Conservation (phyloP, 2,113 vertebrate species). For the Dipodomys merriami region DNA sequence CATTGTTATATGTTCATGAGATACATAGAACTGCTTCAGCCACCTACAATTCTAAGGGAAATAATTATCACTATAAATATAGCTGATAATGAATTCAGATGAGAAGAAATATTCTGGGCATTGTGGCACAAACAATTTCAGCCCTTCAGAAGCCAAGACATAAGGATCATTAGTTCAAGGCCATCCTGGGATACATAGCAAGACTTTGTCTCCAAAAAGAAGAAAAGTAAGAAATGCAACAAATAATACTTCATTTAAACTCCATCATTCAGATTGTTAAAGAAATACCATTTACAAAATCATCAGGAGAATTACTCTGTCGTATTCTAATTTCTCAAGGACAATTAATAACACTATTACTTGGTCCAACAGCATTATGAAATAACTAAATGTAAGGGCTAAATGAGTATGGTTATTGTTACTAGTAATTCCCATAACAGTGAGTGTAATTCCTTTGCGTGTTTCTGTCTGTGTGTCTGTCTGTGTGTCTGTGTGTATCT, state of each 20-base stretch:
- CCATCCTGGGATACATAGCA: no score
- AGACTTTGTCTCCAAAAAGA: no score
- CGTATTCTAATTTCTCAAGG: not conserved
- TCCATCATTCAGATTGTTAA: not conserved
- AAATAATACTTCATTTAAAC: not conserved
- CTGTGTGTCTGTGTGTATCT: no score
- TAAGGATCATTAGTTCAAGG: no score
- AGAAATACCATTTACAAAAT: not conserved
- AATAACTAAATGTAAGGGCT: not conserved
- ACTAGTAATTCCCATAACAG: not conserved
- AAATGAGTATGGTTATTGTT: not conserved
- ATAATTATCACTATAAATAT: not conserved
- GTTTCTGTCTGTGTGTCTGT: not conserved
- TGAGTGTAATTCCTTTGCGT: not conserved
- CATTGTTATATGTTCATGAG: not conserved
- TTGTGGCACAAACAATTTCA: no score
- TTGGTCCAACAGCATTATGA: not conserved
- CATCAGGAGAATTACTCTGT: not conserved
- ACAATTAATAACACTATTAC: slow-evolving; percentile 11
- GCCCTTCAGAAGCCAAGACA: no score
- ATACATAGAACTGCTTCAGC: not conserved
- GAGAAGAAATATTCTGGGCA: no score
- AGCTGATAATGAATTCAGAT: not conserved
- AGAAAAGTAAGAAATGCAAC: slow-evolving; percentile 10
- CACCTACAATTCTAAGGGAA: not conserved